phyloP scores from a whole-genome alignment of 2,888 invertebrate genomes.

The Hedya salicella region DNA sequence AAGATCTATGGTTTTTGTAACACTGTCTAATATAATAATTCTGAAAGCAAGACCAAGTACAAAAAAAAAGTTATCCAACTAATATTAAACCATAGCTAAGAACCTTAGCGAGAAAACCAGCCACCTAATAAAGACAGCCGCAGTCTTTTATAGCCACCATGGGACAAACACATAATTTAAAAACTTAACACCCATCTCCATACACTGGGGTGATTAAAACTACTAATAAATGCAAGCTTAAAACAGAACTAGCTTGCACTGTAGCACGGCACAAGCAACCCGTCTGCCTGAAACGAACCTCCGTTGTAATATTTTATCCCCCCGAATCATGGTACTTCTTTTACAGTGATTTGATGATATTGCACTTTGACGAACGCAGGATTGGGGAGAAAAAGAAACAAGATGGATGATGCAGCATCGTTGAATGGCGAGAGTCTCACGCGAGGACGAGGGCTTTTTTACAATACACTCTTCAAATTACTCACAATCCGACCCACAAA shows the following conservation, averaged over 20 bases:
- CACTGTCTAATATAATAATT: too few species aligned
- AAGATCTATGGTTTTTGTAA: too few species aligned
- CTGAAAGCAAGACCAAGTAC: too few species aligned
- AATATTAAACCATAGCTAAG: too few species aligned
- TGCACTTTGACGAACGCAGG: constrained; percentile 79
- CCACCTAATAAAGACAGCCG: too few species aligned
- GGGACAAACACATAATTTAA: too few species aligned
- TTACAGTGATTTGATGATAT: constrained; percentile 84
- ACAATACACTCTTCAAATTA: constrained; percentile 12
- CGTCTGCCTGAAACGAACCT: constrained; percentile 71
- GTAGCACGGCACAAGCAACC: constrained; percentile 49
- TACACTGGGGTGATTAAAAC: too few species aligned
- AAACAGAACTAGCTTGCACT: constrained; percentile 22
- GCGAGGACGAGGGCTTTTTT: constrained; percentile 38
- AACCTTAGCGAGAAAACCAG: too few species aligned
- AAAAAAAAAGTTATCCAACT: too few species aligned
- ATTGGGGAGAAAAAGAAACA: constrained; percentile 66
- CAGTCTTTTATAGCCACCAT: too few species aligned
- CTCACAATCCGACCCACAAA: background rate
- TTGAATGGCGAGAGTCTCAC: constrained; percentile 48
- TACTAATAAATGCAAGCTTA: background rate
- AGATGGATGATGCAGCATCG: constrained; percentile 67
- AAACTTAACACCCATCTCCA: too few species aligned
- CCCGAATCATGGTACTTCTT: constrained; percentile 81
- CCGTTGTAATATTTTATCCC: constrained; percentile 82